A percentile compares a stretch with the other conserved stretches of the same genome.
Conservation (phyloP, 2,797 vertebrate genomes). For the Aulostomus chinensis region DNA sequence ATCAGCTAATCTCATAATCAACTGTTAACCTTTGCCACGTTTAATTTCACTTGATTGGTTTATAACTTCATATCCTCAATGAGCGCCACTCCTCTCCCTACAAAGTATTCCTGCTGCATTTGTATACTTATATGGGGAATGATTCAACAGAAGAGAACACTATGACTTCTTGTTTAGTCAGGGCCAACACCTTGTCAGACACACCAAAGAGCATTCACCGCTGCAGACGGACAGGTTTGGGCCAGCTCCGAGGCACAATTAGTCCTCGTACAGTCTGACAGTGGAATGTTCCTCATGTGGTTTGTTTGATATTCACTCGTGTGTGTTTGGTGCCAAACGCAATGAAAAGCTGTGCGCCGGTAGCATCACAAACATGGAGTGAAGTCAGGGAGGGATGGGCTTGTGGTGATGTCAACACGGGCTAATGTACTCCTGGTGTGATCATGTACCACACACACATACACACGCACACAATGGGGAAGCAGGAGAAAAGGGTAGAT, state of each 20-base stretch:
- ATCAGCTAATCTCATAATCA: too few species aligned
- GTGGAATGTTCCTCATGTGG: slow-evolving; percentile 27
- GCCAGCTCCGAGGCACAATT: neutral
- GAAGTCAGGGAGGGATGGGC: slow-evolving; percentile 16
- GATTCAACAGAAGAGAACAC: too few species aligned
- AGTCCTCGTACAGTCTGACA: neutral
- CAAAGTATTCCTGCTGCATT: too few species aligned
- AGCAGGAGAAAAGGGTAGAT: neutral
- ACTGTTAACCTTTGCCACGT: too few species aligned
- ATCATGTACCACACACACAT: slow-evolving; percentile 14
- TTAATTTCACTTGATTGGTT: too few species aligned
- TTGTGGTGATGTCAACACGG: slow-evolving; percentile 45
- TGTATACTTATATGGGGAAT: too few species aligned
- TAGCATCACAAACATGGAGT: slow-evolving; percentile 12
- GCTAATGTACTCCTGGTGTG: neutral
- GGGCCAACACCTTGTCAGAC: neutral
- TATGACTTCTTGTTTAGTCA: too few species aligned
- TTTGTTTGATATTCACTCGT: slow-evolving; percentile 24
- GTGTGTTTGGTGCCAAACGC: neutral
- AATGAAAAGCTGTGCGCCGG: neutral
- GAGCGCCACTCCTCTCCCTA: too few species aligned
- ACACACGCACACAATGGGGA: slow-evolving; percentile 18
- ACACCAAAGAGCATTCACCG: neutral
- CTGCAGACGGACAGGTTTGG: neutral
- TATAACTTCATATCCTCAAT: too few species aligned